Evolutionary conservation across 2,888 invertebrate species (phyloP), one percentile per base, ranked within the genome.

Genomic region (Ichneumon xanthorius): DNA sequence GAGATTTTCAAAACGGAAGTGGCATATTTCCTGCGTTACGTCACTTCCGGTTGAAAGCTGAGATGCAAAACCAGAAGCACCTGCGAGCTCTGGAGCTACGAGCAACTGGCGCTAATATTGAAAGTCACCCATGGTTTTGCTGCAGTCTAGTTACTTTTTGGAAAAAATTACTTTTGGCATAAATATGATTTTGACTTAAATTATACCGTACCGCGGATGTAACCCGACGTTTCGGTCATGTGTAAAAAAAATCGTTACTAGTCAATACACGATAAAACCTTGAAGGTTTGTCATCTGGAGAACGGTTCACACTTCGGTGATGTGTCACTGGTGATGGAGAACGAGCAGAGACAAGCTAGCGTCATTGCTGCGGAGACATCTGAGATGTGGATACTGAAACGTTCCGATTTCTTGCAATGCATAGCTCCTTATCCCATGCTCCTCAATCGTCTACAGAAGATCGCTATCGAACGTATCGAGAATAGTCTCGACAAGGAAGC

Each of bases 281-380:
- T 82, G 75, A 48, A 94, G 94, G 89, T 95, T 4, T 94, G 94
- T 80, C 95, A 95, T 88, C 90, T 95, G 84, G 92, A 94, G 63
- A 94, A 95, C 85, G 95, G 94, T 9, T 92, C 93, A 3, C 92
- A 94, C 87, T 95, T 95, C 86, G 95, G 95, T 0, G 95, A 95
- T 88, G 91, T 94, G 53, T 92, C 94, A 0, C 85, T 95, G 61
- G 89, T 95, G 11, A 92, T 94, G 89, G 92, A 94, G 3, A 93
- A 93, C 63, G 94, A 94, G 84, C 91, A 91, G 9, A 90, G 94
- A 19, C 90, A 92, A 1, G 94, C 94, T 0, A 94, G 90, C 9
- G 93, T 95, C 3, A 86, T 94, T 1, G 95, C 95, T 0, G 90
- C 94, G 16, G 94, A 95, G 85, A 94, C 93, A 26, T 94, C 94